Conservation (phyloP, 2,797 vertebrate genomes). For the Odontamblyopus lacepedii region DNA sequence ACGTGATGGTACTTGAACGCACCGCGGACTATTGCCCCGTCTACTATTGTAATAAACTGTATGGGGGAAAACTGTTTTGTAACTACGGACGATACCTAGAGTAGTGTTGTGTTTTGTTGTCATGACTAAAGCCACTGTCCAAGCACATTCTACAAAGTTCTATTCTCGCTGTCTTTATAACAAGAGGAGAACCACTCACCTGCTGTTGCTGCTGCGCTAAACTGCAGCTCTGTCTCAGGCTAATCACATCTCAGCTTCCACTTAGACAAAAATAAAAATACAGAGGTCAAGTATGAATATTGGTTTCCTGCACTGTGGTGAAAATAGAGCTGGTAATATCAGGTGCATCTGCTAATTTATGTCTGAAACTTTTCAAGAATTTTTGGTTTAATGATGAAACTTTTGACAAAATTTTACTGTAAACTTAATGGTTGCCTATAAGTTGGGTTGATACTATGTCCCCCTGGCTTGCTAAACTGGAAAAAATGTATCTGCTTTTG, state of each 20-base stretch:
- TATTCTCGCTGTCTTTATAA: conserved; percentile 44
- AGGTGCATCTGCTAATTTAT: background rate
- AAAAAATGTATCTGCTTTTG: no score
- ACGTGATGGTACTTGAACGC: conserved; percentile 78
- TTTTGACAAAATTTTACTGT: no score
- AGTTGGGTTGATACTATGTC: no score
- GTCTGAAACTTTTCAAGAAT: background rate
- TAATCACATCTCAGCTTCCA: conserved; percentile 58
- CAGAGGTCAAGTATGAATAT: background rate
- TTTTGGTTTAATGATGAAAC: background rate
- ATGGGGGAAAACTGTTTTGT: conserved; percentile 19
- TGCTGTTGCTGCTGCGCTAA: conserved; percentile 37
- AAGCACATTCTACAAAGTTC: conserved; percentile 30
- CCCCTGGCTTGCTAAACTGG: no score
- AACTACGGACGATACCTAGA: conserved; percentile 35
- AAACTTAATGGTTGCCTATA: no score
- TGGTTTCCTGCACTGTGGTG: background rate
- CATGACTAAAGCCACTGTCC: conserved; percentile 29
- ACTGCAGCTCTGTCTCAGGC: conserved; percentile 62
- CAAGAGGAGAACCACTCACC: conserved; percentile 36
- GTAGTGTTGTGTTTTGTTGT: conserved; percentile 23
- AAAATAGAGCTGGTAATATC: background rate
- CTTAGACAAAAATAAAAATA: conserved; percentile 29
- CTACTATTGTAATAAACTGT: conserved; percentile 23
- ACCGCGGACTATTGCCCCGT: conserved; percentile 27